Evolutionary conservation across 2,888 invertebrate species (phyloP), one percentile per base, ranked within the genome.

Genomic region (Acrobasis suavella): DNA sequence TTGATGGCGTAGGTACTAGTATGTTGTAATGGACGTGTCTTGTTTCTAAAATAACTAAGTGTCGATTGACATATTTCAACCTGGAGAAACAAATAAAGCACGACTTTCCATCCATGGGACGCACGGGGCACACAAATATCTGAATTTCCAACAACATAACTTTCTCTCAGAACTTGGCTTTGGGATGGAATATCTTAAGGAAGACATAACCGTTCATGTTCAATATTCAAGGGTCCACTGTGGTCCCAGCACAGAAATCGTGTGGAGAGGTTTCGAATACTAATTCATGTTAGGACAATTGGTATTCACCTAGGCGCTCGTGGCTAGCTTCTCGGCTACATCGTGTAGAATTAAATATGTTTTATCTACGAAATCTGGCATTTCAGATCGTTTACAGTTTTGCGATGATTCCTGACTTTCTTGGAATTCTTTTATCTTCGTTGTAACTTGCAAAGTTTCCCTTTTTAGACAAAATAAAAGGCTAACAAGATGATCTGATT

Each of bases 241-340:
- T 78, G 85, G 32, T 78, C 82, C 80, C 81, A 81, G 83, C 81
- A 85, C 86, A 89, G 89, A 88, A 89, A 90, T 89, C 89, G 91
- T 91, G 90, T 79, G 77, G 71, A 74, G 77, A 74, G 77, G 82
- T 70, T 67, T 70, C 69, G 91, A 86, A 91, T 91, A 89, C 87
- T 77, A 89, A 91, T 75, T 76, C 71, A 67, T 66, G 69, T 72
- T 68, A 72, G 72, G 74, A 69, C 73, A 66, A 86, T 89, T 90
- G 84, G 87, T 91, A 91, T 91, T 85, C 90, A 80, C 68, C 74
- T 75, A 79, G 82, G 67, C 75, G 68, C 69, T 70, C 69, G 77
- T 81, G 79, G 69, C 80, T 80, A 82, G 81, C 82, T 80, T 81
- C 78, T 83, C 82, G 83, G 72, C 65, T 75, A 81, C 79, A 80